A percentile compares a stretch with the other conserved stretches of the same genome.
phyloP scores from a whole-genome alignment of 2,113 vertebrate species.

The Callionymus lyra region DNA sequence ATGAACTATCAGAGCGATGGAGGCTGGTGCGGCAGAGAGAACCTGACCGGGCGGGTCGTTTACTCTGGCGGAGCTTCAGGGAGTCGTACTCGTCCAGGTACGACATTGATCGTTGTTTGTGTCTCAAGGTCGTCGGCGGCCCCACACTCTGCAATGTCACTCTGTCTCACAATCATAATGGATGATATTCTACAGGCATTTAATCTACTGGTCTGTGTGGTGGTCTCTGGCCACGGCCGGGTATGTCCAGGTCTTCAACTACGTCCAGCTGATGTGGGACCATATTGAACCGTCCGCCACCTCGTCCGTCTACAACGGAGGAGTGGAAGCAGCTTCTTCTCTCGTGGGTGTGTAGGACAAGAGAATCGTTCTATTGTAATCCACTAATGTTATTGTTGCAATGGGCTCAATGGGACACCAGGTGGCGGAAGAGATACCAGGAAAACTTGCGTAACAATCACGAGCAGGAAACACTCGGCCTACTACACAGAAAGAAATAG shows the following conservation, averaged over 20 bases:
- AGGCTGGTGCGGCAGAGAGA: constrained; percentile 30
- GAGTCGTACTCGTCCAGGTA: constrained; percentile 59
- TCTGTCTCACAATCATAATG: not conserved
- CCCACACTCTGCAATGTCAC: not conserved
- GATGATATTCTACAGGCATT: constrained; percentile 27
- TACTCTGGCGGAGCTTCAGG: constrained; percentile 58
- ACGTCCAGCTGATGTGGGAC: constrained; percentile 64
- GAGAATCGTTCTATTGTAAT: no score
- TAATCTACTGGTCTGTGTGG: constrained; percentile 66
- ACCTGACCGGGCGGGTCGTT: constrained; percentile 23
- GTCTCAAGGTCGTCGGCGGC: not conserved
- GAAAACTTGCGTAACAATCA: no score
- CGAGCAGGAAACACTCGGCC: no score
- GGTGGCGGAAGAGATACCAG: no score
- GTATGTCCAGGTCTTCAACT: constrained; percentile 63
- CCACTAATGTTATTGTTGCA: no score
- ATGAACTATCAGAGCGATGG: constrained; percentile 4
- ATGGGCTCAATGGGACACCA: no score
- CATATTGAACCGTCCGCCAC: constrained; percentile 60
- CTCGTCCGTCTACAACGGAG: constrained; percentile 62
- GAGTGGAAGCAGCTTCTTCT: constrained; percentile 56
- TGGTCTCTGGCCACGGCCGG: constrained; percentile 65
- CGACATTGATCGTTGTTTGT: not conserved
- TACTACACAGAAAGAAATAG: no score
- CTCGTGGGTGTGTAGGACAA: constrained; percentile 48